A percentile compares a stretch with the other conserved stretches of the same genome.
Conservation (phyloP, 2,113 vertebrate genomes). For the Neogobius melanostomus region DNA sequence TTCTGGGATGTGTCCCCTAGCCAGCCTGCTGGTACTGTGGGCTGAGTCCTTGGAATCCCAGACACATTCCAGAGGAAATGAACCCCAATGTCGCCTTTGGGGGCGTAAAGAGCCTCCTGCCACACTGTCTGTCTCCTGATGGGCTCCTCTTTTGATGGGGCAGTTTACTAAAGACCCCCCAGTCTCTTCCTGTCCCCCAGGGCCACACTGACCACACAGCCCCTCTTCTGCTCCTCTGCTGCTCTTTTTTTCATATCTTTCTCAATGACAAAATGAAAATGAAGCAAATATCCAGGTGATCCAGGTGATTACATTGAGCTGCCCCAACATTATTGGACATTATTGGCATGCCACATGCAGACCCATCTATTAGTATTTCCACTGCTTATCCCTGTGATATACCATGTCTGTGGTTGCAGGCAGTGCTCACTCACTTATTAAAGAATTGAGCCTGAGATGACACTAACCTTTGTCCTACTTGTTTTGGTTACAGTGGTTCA, state of each 20-base stretch:
- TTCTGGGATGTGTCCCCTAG: slow-evolving; percentile 51
- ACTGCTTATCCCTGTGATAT: slow-evolving; percentile 62
- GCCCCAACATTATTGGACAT: slow-evolving; percentile 56
- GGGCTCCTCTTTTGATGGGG: slow-evolving; percentile 67
- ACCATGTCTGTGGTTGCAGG: slow-evolving; percentile 61
- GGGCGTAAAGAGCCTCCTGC: slow-evolving; percentile 70
- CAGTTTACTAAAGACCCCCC: slow-evolving; percentile 67
- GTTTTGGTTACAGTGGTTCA: slow-evolving; percentile 85
- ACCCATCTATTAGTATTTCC: slow-evolving; percentile 35
- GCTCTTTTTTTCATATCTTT: slow-evolving; percentile 3
- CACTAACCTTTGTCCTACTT: slow-evolving; percentile 40
- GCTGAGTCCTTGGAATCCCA: slow-evolving; percentile 62
- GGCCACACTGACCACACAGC: slow-evolving; percentile 42
- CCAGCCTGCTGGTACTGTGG: slow-evolving; percentile 54
- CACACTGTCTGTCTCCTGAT: slow-evolving; percentile 59
- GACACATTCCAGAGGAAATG: slow-evolving; percentile 79
- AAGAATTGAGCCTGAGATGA: slow-evolving; percentile 26
- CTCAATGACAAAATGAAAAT: slow-evolving; percentile 5
- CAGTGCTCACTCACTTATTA: slow-evolving; percentile 45
- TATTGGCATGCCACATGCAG: slow-evolving; percentile 58
- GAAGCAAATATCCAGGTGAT: slow-evolving; percentile 28
- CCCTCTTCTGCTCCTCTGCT: slow-evolving; percentile 29
- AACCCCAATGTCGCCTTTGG: slow-evolving; percentile 68
- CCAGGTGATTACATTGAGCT: slow-evolving; percentile 41
- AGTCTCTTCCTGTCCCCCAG: slow-evolving; percentile 66